phyloP scores from a whole-genome alignment of 2,797 vertebrate genomes.

The Siniperca undulata region DNA sequence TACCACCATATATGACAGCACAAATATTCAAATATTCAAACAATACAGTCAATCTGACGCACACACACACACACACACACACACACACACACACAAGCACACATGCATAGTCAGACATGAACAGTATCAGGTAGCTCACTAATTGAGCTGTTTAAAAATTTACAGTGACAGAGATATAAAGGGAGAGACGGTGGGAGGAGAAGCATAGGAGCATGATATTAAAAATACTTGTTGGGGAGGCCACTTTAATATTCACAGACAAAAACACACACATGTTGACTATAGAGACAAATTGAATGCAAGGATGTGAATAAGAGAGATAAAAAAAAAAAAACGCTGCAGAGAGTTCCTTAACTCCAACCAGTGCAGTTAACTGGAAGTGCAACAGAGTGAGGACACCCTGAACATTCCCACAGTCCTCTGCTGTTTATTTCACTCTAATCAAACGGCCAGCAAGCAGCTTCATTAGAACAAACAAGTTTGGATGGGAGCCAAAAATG shows the following conservation, averaged over 20 bases:
- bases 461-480: conserved; percentile 48
- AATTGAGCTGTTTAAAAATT: conserved; percentile 81
- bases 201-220: conserved; percentile 7
- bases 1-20: background rate
- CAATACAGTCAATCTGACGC: background rate
- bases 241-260: background rate
- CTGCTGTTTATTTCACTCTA: conserved; percentile 47
- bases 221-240: background rate
- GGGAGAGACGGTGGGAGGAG: background rate
- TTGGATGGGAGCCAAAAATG: conserved; percentile 39
- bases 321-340: background rate
- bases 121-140: conserved; percentile 73
- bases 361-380: background rate
- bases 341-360: background rate
- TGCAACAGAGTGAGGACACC: conserved; percentile 17
- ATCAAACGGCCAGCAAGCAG: conserved; percentile 12
- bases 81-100: conserved; percentile 11
- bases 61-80: background rate
- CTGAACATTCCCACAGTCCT: conserved; percentile 41
- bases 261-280: background rate
- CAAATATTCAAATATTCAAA: background rate
- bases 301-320: background rate
- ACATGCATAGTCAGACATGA: conserved; percentile 31
- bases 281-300: background rate
- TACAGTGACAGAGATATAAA: conserved; percentile 46